phyloP scores from a whole-genome alignment of 2,797 vertebrate genomes.

The Anguilla pacifica region DNA sequence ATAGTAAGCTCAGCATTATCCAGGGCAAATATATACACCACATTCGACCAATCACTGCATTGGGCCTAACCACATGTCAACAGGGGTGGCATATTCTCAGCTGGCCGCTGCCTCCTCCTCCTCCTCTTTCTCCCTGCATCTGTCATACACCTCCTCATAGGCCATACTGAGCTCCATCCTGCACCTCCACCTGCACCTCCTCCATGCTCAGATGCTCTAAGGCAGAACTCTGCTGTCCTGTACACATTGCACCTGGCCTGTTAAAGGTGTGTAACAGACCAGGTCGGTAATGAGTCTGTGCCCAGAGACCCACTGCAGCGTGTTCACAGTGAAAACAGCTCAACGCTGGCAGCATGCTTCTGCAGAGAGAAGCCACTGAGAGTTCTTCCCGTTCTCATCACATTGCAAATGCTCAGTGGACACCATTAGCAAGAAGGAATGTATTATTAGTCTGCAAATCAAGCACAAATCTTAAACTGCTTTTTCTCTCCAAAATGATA shows the following conservation, averaged over 20 bases:
- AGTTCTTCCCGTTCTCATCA: neutral
- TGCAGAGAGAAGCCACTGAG: neutral
- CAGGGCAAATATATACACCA: too few species aligned
- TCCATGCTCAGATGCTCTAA: too few species aligned
- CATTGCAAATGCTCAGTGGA: neutral
- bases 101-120: too few species aligned
- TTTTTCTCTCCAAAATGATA: conserved; percentile 5
- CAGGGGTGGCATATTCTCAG: too few species aligned
- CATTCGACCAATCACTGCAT: too few species aligned
- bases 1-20: too few species aligned
- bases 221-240: too few species aligned
- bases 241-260: neutral
- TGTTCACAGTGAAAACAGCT: neutral
- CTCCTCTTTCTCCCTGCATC: too few species aligned
- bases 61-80: too few species aligned
- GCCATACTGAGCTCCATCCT: too few species aligned
- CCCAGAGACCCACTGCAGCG: neutral
- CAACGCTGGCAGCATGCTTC: neutral
- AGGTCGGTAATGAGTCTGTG: neutral
- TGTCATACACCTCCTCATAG: too few species aligned
- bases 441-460: neutral
- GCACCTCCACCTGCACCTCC: too few species aligned
- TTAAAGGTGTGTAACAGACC: neutral
- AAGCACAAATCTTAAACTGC: neutral
- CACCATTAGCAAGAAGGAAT: neutral